These are phyloP conservation scores for Myanophis thanlyinensis DNA, from an alignment of 2,113 vertebrate species.

Conservation along the genomic window DNA sequence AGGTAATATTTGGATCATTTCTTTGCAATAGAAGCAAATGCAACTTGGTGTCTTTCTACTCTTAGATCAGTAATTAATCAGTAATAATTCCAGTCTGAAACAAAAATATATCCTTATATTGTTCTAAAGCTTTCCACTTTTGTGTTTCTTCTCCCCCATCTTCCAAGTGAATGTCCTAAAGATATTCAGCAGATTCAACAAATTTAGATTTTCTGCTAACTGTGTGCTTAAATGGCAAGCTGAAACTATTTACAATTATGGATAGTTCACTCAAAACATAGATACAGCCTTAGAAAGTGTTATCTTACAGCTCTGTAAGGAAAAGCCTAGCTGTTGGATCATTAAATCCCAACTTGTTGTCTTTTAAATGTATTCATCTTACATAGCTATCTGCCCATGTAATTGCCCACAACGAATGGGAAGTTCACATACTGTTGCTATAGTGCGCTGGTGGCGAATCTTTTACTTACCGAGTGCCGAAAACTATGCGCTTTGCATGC, in stretches of 20 bases:
- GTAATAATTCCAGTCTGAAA: background rate
- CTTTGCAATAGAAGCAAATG: background rate
- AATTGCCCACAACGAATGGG: background rate
- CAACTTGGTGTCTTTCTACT: background rate
- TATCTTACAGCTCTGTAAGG: background rate
- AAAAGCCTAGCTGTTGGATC: background rate
- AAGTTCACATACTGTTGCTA: background rate
- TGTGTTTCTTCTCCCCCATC: background rate
- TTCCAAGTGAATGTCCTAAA: background rate
- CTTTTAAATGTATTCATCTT: background rate
- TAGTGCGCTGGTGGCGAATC: too few species aligned
- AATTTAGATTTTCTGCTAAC: background rate
- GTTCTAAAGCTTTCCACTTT: background rate
- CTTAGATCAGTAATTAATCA: too few species aligned
- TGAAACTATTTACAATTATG: background rate
- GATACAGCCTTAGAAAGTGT: background rate
- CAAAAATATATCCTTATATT: background rate
- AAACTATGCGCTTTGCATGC: too few species aligned
- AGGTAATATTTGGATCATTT: slow-evolving; percentile 75
- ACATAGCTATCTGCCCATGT: background rate
- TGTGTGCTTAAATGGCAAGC: background rate
- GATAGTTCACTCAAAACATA: background rate
- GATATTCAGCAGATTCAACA: background rate
- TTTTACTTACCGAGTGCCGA: too few species aligned
- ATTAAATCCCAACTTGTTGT: background rate